phyloP scores from a whole-genome alignment of 2,888 invertebrate species.

The Caenorhabditis sinica region DNA sequence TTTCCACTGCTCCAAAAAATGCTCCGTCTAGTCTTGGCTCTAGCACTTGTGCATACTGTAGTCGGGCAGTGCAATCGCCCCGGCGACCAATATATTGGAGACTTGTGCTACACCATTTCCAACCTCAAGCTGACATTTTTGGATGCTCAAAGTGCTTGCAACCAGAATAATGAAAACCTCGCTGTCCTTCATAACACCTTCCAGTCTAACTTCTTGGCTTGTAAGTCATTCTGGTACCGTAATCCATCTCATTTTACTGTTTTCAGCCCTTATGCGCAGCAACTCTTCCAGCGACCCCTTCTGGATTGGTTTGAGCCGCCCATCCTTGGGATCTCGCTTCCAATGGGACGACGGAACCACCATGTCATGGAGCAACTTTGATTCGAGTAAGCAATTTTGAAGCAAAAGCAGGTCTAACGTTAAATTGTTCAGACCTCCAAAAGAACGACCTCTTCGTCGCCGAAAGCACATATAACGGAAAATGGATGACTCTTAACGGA shows the following conservation, averaged over 20 bases:
- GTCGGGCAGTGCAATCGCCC: conserved; percentile 8
- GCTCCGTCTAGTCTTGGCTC: conserved; percentile 16
- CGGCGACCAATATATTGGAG: conserved; percentile 34
- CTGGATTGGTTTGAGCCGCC: conserved; percentile 39
- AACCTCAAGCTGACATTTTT: conserved; percentile 7
- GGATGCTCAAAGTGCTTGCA: conserved; percentile 4
- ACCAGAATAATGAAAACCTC: background rate
- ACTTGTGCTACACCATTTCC: conserved; percentile 34
- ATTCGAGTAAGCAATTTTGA: background rate
- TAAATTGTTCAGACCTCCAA: conserved; percentile 1
- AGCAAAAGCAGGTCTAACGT: background rate
- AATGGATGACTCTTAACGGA: conserved; percentile 21
- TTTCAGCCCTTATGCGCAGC: conserved; percentile 35
- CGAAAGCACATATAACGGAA: conserved; percentile 18
- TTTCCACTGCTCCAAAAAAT: conserved; percentile 12
- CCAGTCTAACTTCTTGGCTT: conserved; percentile 44
- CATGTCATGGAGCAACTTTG: conserved; percentile 32
- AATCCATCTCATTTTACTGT: background rate
- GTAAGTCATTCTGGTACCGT: conserved; percentile 11
- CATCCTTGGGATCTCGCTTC: conserved; percentile 6
- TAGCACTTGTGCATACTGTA: background rate
- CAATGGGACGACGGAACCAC: conserved; percentile 41
- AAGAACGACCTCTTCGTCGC: background rate
- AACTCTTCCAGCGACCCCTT: conserved; percentile 3
- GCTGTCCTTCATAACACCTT: conserved; percentile 30